Percentiles rank a stretch among this genome's conserved stretches.
Conservation (phyloP, 2,888 invertebrate genomes). For the Nymphalis urticae region DNA sequence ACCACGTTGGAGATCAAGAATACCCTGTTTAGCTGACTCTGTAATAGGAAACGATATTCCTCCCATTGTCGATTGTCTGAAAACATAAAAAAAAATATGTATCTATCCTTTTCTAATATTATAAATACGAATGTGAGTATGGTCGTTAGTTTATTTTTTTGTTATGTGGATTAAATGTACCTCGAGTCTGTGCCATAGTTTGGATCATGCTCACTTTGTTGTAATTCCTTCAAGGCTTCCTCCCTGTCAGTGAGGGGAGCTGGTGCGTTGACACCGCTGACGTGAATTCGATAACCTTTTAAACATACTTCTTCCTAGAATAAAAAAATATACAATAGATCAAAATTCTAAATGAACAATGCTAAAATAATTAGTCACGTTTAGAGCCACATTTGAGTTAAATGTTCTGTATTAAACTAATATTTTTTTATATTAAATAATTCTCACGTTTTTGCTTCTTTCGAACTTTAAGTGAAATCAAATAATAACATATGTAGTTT, state of each 20-base stretch:
- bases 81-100: background rate
- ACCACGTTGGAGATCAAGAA: constrained; percentile 87
- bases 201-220: constrained; percentile 86
- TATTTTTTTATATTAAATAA: too few species aligned
- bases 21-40: constrained; percentile 88
- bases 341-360: background rate
- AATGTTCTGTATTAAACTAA: too few species aligned
- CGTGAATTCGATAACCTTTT: constrained; percentile 90
- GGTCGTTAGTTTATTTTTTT: background rate
- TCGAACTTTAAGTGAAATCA: too few species aligned
- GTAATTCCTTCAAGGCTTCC: constrained; percentile 90
- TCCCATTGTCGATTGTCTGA: constrained; percentile 92
- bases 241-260: constrained; percentile 95
- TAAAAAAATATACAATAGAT: constrained; percentile 21
- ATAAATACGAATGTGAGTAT: too few species aligned
- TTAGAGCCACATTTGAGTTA: too few species aligned
- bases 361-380: too few species aligned
- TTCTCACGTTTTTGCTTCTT: too few species aligned
- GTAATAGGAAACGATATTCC: constrained; percentile 95
- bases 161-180: constrained; percentile 44
- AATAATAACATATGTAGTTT: too few species aligned
- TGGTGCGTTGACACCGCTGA: constrained; percentile 89
- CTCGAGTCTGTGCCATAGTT: constrained; percentile 90
- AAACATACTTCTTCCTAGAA: constrained; percentile 89
- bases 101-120: too few species aligned